Evolutionary conservation across 2,113 vertebrate genomes (phyloP).

Genomic region (Sinocyclocheilus anophthalmus): DNA sequence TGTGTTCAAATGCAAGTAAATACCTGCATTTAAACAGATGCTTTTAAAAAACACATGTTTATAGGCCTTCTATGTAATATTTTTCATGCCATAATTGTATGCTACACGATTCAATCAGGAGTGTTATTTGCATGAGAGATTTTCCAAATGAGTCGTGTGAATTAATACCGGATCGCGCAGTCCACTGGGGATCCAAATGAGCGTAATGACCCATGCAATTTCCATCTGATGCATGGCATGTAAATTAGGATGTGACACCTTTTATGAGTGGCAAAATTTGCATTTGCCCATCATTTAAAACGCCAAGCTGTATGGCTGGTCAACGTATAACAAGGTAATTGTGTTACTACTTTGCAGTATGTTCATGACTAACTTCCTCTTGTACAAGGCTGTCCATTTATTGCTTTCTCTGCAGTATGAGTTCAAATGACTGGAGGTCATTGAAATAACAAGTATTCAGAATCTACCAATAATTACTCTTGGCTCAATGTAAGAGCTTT

Average conservation of each 20-base stretch:
- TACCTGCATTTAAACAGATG: not conserved
- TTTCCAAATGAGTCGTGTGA: slow-evolving; percentile 11
- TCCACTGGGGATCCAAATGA: slow-evolving; percentile 18
- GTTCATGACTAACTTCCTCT: not conserved
- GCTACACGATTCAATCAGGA: slow-evolving; percentile 24
- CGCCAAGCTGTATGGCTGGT: not conserved
- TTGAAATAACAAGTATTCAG: not conserved
- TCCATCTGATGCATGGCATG: slow-evolving; percentile 36
- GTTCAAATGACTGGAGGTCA: not conserved
- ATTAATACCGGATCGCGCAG: slow-evolving; percentile 8
- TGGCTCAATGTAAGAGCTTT: not conserved
- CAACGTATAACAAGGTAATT: not conserved
- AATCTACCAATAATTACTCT: not conserved
- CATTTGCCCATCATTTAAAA: slow-evolving; percentile 5
- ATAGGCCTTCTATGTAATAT: not conserved
- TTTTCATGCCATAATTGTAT: not conserved
- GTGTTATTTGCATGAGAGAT: slow-evolving; percentile 2
- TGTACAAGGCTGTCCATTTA: too few species aligned
- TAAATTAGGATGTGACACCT: slow-evolving; percentile 35
- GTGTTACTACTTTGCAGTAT: not conserved
- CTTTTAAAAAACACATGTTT: not conserved
- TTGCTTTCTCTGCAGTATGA: not conserved
- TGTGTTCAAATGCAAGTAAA: too few species aligned
- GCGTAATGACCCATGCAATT: slow-evolving; percentile 17
- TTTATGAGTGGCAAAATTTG: slow-evolving; percentile 25